phyloP scores from a whole-genome alignment of 2,888 invertebrate genomes.

The Ophonus ardosiacus region DNA sequence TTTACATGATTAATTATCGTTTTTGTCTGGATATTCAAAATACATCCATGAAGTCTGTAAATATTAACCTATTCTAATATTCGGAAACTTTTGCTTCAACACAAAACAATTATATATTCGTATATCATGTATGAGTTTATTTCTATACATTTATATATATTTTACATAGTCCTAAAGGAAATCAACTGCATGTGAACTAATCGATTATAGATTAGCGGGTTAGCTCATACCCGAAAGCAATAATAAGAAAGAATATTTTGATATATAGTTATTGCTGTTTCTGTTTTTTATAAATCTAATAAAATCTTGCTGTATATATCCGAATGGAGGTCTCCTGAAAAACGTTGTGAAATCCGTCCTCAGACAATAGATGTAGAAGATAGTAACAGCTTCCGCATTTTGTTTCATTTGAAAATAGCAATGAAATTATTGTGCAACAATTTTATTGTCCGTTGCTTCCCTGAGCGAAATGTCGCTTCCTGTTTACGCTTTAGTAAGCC shows the following conservation, averaged over 20 bases:
- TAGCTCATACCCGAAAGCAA: too few species aligned
- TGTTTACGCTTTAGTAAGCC: slow-evolving; percentile 56
- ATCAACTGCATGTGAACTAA: too few species aligned
- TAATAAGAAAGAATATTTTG: too few species aligned
- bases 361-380: slow-evolving; percentile 14
- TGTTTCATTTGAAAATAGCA: slow-evolving; percentile 33
- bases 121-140: too few species aligned
- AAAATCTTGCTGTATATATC: too few species aligned
- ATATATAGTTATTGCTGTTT: too few species aligned
- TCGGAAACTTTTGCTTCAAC: too few species aligned
- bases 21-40: neutral
- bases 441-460: slow-evolving; percentile 46
- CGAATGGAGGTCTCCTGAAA: neutral
- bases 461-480: slow-evolving; percentile 55
- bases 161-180: too few species aligned
- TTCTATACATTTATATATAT: too few species aligned
- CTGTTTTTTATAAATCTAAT: too few species aligned
- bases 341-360: neutral
- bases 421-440: slow-evolving; percentile 57
- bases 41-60: neutral
- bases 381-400: slow-evolving; percentile 3
- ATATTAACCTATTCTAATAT: neutral
- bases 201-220: too few species aligned
- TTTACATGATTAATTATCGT: neutral
- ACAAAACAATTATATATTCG: too few species aligned